phyloP scores from a whole-genome alignment of 2,113 vertebrate genomes.

The Ia io region DNA sequence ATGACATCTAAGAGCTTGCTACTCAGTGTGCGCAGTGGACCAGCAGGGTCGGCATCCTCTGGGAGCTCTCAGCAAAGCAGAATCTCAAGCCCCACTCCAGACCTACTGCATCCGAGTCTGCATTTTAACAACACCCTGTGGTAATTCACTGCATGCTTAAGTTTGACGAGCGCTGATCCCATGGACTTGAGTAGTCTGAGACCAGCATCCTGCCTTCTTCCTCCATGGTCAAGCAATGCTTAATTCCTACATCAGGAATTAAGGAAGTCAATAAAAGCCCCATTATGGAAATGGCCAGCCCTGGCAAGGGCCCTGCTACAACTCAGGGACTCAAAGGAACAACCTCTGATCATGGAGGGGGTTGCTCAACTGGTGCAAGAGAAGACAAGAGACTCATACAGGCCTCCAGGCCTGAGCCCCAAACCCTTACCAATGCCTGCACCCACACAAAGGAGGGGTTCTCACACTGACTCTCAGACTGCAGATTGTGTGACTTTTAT shows the following conservation, averaged over 20 bases:
- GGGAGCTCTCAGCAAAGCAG: not conserved
- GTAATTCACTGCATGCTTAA: not conserved
- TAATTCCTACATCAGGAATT: not conserved
- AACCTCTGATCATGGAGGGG: not conserved
- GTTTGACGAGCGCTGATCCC: not conserved
- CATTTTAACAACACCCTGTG: not conserved
- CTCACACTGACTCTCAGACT: not conserved
- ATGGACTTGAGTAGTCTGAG: not conserved
- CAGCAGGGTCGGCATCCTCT: not conserved
- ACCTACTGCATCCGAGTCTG: not conserved
- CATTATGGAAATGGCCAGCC: not conserved
- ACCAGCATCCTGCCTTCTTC: not conserved
- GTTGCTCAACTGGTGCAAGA: not conserved
- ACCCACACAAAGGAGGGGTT: not conserved
- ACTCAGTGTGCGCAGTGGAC: not conserved
- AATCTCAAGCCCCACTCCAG: not conserved
- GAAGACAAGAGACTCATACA: not conserved
- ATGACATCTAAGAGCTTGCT: not conserved
- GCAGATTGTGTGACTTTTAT: not conserved
- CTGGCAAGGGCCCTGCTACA: not conserved
- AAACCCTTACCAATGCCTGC: not conserved
- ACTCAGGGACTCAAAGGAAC: not conserved
- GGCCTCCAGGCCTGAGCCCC: not conserved
- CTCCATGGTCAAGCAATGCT: not conserved
- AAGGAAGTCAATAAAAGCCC: not conserved